Evolutionary conservation across 1,140 invertebrate species (phyloP).

Genomic region (Notospermus geniculatus): DNA sequence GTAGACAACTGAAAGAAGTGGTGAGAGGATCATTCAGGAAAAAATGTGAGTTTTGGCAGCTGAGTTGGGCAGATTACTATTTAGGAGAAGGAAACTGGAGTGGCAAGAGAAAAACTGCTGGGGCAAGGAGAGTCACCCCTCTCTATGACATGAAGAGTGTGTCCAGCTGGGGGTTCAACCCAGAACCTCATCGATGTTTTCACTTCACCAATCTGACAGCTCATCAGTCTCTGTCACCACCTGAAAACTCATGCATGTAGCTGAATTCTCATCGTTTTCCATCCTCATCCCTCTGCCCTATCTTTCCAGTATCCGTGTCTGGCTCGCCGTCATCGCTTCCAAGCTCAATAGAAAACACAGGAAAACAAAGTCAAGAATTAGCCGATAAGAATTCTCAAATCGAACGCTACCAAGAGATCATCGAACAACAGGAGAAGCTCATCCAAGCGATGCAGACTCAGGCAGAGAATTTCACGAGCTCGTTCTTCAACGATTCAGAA

Average conservation of each 20-base stretch:
- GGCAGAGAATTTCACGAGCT: slow-evolving; percentile 27
- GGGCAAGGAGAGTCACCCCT: too few relatives aligned
- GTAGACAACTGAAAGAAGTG: slow-evolving; percentile 28
- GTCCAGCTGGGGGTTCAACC: too few relatives aligned
- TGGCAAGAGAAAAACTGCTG: too few relatives aligned
- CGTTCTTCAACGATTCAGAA: slow-evolving; percentile 39
- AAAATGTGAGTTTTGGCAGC: neutral
- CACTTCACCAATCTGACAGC: too few relatives aligned
- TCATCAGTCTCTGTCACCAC: too few relatives aligned
- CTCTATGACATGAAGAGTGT: too few relatives aligned
- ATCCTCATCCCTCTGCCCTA: too few relatives aligned
- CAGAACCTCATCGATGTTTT: too few relatives aligned
- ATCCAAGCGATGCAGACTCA: slow-evolving; percentile 40
- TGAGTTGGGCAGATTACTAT: too few relatives aligned
- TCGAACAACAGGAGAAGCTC: slow-evolving; percentile 47
- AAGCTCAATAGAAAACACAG: slow-evolving; percentile 10
- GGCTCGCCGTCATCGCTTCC: slow-evolving; percentile 15
- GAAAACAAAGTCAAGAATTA: slow-evolving; percentile 20
- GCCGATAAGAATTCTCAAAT: slow-evolving; percentile 40
- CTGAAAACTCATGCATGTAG: too few relatives aligned
- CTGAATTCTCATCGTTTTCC: too few relatives aligned
- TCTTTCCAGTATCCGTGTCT: neutral
- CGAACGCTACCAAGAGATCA: slow-evolving; percentile 41
- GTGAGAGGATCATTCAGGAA: slow-evolving; percentile 14
- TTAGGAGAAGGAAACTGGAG: too few relatives aligned